A percentile compares a stretch with the other conserved stretches of the same genome.
Conservation (phyloP, 2,113 vertebrate species). For the Cervus canadensis region DNA sequence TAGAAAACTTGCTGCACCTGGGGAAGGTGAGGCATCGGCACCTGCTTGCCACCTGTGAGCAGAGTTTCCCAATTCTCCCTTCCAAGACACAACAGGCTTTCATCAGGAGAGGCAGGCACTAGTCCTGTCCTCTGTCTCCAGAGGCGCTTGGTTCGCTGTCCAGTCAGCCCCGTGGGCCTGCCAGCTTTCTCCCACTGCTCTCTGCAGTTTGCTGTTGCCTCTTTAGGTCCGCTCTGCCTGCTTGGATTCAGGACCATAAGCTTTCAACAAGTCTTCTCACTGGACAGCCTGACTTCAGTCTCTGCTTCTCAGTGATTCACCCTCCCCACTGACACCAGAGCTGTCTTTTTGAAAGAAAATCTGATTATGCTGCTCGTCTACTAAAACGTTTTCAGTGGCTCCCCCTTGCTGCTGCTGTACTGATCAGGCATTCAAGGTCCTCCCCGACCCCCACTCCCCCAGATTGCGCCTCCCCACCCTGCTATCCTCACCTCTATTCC, state of each 20-base stretch:
- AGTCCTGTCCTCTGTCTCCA: not conserved
- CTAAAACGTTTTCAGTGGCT: not conserved
- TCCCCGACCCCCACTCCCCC: not conserved
- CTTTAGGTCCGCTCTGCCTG: not conserved
- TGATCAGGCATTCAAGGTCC: not conserved
- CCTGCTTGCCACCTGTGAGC: not conserved
- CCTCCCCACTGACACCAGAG: not conserved
- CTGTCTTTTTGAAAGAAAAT: not conserved
- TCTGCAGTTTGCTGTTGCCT: rapidly evolving
- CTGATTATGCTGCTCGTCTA: rapidly evolving
- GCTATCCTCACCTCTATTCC: not conserved
- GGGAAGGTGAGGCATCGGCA: rapidly evolving
- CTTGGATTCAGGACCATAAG: rapidly evolving
- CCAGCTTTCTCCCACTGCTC: not conserved
- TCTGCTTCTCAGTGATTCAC: not conserved
- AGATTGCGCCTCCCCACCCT: not conserved
- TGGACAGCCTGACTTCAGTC: not conserved
- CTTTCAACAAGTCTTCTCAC: not conserved
- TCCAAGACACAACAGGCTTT: not conserved
- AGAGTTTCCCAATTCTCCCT: not conserved
- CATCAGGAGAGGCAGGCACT: rapidly evolving
- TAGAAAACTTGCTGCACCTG: not conserved
- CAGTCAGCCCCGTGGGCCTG: not conserved
- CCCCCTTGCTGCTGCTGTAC: rapidly evolving
- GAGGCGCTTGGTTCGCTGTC: not conserved